phyloP scores from a whole-genome alignment of 2,113 vertebrate genomes.

The Megaptera novaeangliae region DNA sequence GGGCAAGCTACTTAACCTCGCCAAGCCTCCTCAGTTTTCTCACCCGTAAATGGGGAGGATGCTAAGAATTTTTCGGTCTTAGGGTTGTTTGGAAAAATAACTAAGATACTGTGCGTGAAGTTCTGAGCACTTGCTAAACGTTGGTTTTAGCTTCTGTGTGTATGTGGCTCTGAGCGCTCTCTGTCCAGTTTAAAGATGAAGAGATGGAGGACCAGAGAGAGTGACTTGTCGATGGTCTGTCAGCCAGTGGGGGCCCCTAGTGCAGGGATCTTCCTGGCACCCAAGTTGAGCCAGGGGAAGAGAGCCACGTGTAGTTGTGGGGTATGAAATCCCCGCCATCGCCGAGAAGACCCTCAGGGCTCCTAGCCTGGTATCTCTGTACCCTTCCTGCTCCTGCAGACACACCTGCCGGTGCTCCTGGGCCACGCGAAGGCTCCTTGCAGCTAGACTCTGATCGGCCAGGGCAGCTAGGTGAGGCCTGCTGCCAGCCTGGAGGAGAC shows the following conservation, averaged over 20 bases:
- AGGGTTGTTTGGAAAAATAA: not conserved
- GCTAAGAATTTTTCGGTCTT: not conserved
- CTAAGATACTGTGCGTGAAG: not conserved
- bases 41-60: not conserved
- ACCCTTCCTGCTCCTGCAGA: fast-evolving
- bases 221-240: not conserved
- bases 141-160: not conserved
- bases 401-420: no score
- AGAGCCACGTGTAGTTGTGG: fast-evolving
- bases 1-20: not conserved
- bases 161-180: not conserved
- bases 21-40: not conserved
- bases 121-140: fast-evolving
- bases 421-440: fast-evolving
- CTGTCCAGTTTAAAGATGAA: not conserved
- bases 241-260: not conserved
- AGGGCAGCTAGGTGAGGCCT: not conserved
- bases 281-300: not conserved
- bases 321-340: fast-evolving
- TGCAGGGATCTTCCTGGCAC: not conserved
- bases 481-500: not conserved
- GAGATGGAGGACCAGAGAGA: not conserved
- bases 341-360: no score
- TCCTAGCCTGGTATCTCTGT: not conserved
- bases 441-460: not conserved